phyloP scores from a whole-genome alignment of 2,888 invertebrate genomes.

The Aphidius colemani region DNA sequence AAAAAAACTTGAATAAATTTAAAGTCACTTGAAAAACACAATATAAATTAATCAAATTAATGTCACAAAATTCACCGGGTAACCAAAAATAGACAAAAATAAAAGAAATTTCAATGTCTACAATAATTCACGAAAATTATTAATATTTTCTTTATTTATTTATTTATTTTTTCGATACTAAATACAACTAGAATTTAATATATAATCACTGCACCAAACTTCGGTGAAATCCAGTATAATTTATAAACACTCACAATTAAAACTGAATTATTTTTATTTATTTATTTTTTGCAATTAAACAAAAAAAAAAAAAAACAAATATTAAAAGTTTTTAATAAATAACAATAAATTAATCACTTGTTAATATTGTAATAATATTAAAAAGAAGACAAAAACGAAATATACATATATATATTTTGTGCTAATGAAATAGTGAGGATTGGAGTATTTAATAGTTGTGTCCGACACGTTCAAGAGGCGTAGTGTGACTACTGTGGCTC shows the following conservation, averaged over 20 bases:
- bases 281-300: neutral
- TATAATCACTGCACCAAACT: too few relatives aligned
- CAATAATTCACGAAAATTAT: too few relatives aligned
- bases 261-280: neutral
- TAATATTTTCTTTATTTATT: too few relatives aligned
- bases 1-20: constrained; percentile 23
- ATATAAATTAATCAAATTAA: constrained; percentile 35
- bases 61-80: constrained; percentile 44
- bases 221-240: too few relatives aligned
- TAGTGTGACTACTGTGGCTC: constrained; percentile 35
- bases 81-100: too few relatives aligned
- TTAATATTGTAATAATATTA: neutral
- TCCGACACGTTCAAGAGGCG: constrained; percentile 39
- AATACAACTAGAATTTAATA: too few relatives aligned
- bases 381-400: neutral
- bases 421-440: neutral
- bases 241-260: constrained; percentile 1
- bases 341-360: too few relatives aligned
- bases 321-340: neutral
- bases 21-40: constrained; percentile 36
- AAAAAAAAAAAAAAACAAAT: neutral
- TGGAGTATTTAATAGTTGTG: neutral
- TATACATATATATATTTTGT: constrained; percentile 14
- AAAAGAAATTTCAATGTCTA: too few relatives aligned
- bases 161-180: too few relatives aligned